Evolutionary conservation across 2,888 invertebrate species (phyloP).

Genomic region (Scaptomyza parva): DNA sequence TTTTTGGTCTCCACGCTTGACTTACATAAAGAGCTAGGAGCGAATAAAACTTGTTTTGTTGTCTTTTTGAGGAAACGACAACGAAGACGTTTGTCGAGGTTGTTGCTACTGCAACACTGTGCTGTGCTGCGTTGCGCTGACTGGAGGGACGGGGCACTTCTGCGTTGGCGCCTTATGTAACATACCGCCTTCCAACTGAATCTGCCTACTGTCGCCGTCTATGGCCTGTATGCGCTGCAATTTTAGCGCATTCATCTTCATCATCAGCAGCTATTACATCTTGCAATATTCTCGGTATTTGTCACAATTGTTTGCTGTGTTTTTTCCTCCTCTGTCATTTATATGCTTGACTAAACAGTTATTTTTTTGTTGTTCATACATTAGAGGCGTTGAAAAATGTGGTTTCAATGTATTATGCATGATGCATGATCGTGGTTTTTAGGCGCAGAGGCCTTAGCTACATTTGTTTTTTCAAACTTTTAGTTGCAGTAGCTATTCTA

Average conservation of each 20-base stretch:
- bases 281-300: conserved; percentile 64
- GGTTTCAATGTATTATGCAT: conserved; percentile 36
- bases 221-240: conserved; percentile 1
- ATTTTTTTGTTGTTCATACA: conserved; percentile 15
- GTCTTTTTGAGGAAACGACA: conserved; percentile 74
- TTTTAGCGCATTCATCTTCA: conserved; percentile 70
- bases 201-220: conserved; percentile 4
- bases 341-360: conserved; percentile 59
- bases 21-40: conserved; percentile 78
- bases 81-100: conserved; percentile 62
- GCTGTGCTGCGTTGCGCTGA: conserved; percentile 15
- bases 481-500: too few relatives aligned
- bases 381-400: conserved; percentile 41
- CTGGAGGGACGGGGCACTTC: conserved; percentile 55
- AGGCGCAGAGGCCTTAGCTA: conserved; percentile 14
- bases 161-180: conserved; percentile 79
- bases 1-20: conserved; percentile 67
- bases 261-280: conserved; percentile 58
- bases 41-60: conserved; percentile 71
- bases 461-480: conserved; percentile 18
- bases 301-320: conserved; percentile 31
- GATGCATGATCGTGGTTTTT: conserved; percentile 11
- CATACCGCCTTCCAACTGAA: conserved; percentile 25
- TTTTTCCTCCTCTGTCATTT: conserved; percentile 51
- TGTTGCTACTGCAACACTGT: conserved; percentile 63